Conservation (phyloP, 2,888 invertebrate genomes). For the Herminia tarsipennalis region DNA sequence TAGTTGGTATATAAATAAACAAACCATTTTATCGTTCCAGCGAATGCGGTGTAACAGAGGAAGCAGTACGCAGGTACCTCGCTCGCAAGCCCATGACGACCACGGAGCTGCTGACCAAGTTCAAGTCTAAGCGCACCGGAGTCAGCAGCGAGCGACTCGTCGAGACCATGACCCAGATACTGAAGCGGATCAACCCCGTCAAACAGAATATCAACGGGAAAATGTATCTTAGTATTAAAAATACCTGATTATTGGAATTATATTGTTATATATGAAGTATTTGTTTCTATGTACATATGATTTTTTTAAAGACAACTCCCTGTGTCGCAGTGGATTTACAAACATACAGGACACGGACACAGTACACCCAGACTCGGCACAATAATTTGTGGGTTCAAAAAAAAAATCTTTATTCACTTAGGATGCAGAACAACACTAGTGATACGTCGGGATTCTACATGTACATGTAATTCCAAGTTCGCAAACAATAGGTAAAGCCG, state of each 20-base stretch:
- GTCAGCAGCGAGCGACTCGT: constrained; percentile 96
- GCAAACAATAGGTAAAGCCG: no score
- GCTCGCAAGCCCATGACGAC: constrained; percentile 99
- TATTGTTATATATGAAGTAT: not conserved
- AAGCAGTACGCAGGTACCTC: constrained; percentile 96
- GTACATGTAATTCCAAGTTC: no score
- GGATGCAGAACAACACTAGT: no score
- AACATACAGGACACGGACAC: no score
- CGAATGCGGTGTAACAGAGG: constrained; percentile 96
- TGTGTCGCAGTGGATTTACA: no score
- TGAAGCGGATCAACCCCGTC: constrained; percentile 97
- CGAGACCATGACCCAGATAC: constrained; percentile 96
- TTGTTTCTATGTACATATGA: not conserved
- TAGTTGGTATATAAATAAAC: no score
- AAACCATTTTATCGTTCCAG: constrained; percentile 70
- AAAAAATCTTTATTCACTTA: no score
- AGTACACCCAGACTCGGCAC: no score
- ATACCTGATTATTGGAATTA: constrained; percentile 52
- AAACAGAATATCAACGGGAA: constrained; percentile 96
- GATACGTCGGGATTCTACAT: no score
- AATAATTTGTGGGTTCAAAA: no score
- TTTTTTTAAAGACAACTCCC: no score
- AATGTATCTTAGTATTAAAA: constrained; percentile 96
- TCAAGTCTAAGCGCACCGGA: constrained; percentile 97
- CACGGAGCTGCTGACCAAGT: constrained; percentile 97